Conservation (phyloP, 2,113 vertebrate genomes). For the Chamaetylas fuelleborni region DNA sequence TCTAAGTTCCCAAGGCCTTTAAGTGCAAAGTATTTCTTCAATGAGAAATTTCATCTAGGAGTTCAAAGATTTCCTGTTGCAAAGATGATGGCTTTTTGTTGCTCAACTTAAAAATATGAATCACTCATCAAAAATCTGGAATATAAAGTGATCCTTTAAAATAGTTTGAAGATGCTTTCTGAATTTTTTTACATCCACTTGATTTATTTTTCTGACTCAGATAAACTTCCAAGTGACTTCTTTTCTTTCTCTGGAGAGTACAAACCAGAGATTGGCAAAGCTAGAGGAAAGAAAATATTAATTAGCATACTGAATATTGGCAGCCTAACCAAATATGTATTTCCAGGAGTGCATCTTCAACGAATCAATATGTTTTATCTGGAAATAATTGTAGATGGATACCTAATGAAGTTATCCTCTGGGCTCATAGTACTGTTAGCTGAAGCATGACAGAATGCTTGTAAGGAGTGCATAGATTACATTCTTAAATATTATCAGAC, state of each 20-base stretch:
- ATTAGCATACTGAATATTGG: neutral
- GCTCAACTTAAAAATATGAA: neutral
- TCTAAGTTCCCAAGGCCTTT: neutral
- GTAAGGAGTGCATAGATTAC: neutral
- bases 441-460: neutral
- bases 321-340: neutral
- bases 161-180: neutral
- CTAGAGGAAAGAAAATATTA: neutral
- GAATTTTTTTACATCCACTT: neutral
- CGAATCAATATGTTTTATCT: neutral
- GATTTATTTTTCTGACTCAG: neutral
- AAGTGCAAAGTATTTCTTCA: conserved; percentile 7
- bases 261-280: neutral
- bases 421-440: neutral
- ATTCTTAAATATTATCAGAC: neutral
- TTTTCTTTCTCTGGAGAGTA: neutral
- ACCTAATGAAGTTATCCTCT: neutral
- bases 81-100: neutral
- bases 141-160: neutral
- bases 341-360: neutral
- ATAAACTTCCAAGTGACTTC: neutral
- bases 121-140: conserved; percentile 3
- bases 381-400: neutral
- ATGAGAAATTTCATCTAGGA: neutral
- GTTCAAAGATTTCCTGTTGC: neutral